Conservation (phyloP, 2,113 vertebrate genomes). For the Halichoerus grypus region DNA sequence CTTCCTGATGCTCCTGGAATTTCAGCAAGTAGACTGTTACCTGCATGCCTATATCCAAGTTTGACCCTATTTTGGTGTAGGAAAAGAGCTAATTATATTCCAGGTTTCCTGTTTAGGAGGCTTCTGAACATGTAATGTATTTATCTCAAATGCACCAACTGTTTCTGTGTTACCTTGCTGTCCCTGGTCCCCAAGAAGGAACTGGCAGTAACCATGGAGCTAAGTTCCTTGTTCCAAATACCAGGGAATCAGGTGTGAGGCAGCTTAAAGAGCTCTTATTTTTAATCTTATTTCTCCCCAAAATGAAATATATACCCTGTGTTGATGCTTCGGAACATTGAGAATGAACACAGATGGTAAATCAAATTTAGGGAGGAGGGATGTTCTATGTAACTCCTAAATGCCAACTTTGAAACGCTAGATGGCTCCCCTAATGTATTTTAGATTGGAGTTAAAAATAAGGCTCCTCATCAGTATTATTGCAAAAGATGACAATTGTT, state of each 20-base stretch:
- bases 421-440: constrained; percentile 84
- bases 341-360: constrained; percentile 65
- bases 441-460: constrained; percentile 80
- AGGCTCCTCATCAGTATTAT: constrained; percentile 69
- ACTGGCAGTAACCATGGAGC: not conserved
- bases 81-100: not conserved
- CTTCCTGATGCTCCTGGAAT: constrained; percentile 32
- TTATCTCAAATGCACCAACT: not conserved
- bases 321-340: not conserved
- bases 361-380: constrained; percentile 49
- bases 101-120: not conserved
- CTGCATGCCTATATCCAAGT: not conserved
- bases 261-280: not conserved
- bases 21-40: not conserved
- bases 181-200: not conserved
- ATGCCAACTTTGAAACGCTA: constrained; percentile 80
- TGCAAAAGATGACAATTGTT: constrained; percentile 84
- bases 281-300: constrained; percentile 1
- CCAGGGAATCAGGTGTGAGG: constrained; percentile 10
- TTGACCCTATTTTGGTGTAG: not conserved
- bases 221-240: constrained; percentile 14
- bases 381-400: constrained; percentile 55
- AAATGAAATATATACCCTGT: constrained; percentile 39
- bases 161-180: not conserved
- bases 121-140: not conserved